Base-by-base conservation (phyloP, 35 echinoderm and acorn worm species). In the Apostichopus californicus region DNA sequence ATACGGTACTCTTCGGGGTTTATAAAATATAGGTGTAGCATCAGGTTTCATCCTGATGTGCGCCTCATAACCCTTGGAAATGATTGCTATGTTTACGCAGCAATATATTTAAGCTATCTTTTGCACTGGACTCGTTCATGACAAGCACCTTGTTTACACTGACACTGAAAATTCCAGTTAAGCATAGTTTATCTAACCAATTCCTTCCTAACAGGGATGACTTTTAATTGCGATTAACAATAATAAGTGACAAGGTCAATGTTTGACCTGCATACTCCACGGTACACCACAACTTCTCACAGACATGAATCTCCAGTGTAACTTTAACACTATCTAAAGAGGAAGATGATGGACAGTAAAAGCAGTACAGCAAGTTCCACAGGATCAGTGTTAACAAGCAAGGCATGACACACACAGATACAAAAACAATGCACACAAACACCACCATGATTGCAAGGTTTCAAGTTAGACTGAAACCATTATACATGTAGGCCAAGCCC, bases 1-100 rank as follows among this genome's bases (percentile, higher is more conserved):
- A 5, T 91, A 83, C 59, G 95, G 95, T 46, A 94, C 73, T 88
- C 71, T 91, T 57, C 95, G 59, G 11, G 95, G 90, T 53, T 94
- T 66, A 91, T 94, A 86, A 22, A 96, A 58, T 5, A 93, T 87
- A 9, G 93, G 95, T n/a, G 56, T 85, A 5, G 79, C 87, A 90
- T 90, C 34, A 55, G 87, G 64, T 54, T 90, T 70, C 9, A 90
- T 73, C 21, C 70, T 75, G 26, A 72, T 73, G n/a, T 90, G 87
- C 18, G 61, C 61, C 24, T 90, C 70, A 77, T 18, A 86, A 54
- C 83, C 34, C 78, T 88, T 53, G 63, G 63, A 66, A 66, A 17
- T 12, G 5, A 17, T 66, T 66, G 5, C 83, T 86, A 26, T 59
- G 83, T 58, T 86, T 86, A 59, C 83, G 56, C 54, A 86, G 83